Conservation (phyloP, 2,797 vertebrate genomes). For the Sebastes paucispinis region DNA sequence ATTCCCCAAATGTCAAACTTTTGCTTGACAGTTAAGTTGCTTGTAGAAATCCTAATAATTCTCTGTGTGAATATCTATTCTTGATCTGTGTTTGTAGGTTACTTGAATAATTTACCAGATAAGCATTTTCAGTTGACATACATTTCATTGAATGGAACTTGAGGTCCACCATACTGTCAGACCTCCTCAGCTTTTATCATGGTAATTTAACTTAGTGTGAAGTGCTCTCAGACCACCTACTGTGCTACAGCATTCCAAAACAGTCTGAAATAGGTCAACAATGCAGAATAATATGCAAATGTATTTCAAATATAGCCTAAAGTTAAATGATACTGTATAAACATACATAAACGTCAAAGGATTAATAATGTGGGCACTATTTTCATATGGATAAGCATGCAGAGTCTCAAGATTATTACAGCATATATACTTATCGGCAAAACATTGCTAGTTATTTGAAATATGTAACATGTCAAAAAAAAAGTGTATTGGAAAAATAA, state of each 20-base stretch:
- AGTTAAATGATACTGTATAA: not conserved
- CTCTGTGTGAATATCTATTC: not conserved
- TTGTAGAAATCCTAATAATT: not conserved
- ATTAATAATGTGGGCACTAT: not conserved
- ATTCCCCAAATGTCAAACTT: not conserved
- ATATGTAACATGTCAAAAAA: not conserved
- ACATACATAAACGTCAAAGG: not conserved
- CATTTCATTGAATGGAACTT: slow-evolving; percentile 19
- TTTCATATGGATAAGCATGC: not conserved
- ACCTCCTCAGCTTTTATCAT: slow-evolving; percentile 50
- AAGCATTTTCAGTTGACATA: slow-evolving; percentile 4
- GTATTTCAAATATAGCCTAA: not conserved
- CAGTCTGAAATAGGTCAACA: slow-evolving; percentile 47
- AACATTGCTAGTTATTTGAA: not conserved
- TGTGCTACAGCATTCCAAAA: slow-evolving; percentile 30
- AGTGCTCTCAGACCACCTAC: slow-evolving; percentile 60
- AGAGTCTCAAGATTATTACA: not conserved
- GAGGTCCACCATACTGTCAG: slow-evolving; percentile 21
- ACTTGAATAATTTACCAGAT: not conserved
- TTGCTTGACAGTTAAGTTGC: not conserved
- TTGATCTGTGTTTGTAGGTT: not conserved
- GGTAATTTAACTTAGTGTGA: slow-evolving; percentile 59
- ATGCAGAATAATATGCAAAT: not conserved
- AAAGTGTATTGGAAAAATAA: not conserved
- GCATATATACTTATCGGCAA: not conserved